Evolutionary conservation across 2,113 vertebrate species (phyloP), one percentile per base, ranked within the genome.

Genomic region (Channa maculata): DNA sequence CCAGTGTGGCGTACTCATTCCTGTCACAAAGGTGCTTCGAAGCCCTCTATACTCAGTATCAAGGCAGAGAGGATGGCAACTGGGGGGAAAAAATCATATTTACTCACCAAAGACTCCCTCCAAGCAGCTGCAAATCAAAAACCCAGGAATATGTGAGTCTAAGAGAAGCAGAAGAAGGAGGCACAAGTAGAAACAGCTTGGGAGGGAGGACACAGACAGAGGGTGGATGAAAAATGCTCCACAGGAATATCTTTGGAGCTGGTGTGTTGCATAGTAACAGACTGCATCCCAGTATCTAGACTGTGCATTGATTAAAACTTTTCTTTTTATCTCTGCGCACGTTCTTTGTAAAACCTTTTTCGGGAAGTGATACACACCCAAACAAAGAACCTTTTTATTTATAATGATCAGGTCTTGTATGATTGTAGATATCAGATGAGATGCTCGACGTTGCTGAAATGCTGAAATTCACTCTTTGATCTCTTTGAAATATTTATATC

Each of bases 221-320:
- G 62, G 70, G 74, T 2, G 11, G 77, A 80, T 71, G 66, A 87
- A 70, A 24, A 71, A 81, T 74, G 71, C 65, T 77, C 70, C 24
- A 24, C 2, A 10, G 77, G 80, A 61, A 75, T 67, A 67, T 76
- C 77, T 86, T 67, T 65, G 65, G 71, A 75, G 71, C 76, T 66
- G 76, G 55, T 54, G 70, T 87, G 85, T 85, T 89, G 88, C 88
- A 80, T 83, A 82, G 89, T 88, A 91, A 91, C 86, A 77, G 84
- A 37, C 79, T 80, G 66, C 66, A 81, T 80, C 80, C 62, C 68
- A 65, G 63, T 39, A 69, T 69, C 44, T 45, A 63, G 59, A 70
- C 70, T 61, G 69, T 65, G 57, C 34, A 64, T 79, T 89, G 79
- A 85, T 92, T 83, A 77, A 80, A 83, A 67, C 11, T 38, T 81